Percentiles rank a stretch among this genome's conserved stretches.
These are phyloP conservation scores for Etheostoma perlongum DNA, from an alignment of 2,797 vertebrate genomes.

Conservation along the genomic window DNA sequence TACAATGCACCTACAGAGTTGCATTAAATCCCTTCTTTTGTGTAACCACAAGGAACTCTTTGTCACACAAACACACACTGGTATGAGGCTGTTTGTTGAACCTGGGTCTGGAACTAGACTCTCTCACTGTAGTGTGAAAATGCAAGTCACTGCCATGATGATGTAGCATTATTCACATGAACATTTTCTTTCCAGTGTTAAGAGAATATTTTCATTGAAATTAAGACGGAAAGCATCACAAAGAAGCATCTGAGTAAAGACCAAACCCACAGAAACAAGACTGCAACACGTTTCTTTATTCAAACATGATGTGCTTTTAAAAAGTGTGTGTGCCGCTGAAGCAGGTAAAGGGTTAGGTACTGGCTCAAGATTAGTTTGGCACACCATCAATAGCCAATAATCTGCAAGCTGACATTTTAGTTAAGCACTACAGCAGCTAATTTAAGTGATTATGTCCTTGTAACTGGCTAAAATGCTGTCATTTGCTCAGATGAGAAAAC, in stretches of 20 bases:
- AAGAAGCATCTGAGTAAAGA: too few species aligned
- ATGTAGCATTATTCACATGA: background rate
- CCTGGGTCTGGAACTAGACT: background rate
- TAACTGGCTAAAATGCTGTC: too few species aligned
- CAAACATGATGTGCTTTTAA: background rate
- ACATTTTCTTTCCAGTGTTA: background rate
- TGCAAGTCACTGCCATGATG: slow-evolving; percentile 15
- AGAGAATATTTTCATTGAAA: background rate
- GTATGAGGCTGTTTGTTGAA: slow-evolving; percentile 19
- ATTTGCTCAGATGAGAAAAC: background rate
- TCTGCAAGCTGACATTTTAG: background rate
- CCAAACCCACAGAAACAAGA: background rate
- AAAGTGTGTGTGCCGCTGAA: too few species aligned
- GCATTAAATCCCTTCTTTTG: slow-evolving; percentile 57
- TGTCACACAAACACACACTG: slow-evolving; percentile 33
- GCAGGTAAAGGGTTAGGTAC: background rate
- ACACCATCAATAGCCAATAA: background rate
- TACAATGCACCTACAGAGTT: slow-evolving; percentile 47
- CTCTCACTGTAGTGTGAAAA: background rate
- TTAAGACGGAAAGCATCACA: background rate
- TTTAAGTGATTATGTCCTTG: background rate
- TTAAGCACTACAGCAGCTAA: background rate
- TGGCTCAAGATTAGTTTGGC: background rate
- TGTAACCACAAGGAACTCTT: slow-evolving; percentile 59
- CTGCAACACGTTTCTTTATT: background rate